Conservation (phyloP, 2,797 vertebrate species). For the Acanthis flammea region DNA sequence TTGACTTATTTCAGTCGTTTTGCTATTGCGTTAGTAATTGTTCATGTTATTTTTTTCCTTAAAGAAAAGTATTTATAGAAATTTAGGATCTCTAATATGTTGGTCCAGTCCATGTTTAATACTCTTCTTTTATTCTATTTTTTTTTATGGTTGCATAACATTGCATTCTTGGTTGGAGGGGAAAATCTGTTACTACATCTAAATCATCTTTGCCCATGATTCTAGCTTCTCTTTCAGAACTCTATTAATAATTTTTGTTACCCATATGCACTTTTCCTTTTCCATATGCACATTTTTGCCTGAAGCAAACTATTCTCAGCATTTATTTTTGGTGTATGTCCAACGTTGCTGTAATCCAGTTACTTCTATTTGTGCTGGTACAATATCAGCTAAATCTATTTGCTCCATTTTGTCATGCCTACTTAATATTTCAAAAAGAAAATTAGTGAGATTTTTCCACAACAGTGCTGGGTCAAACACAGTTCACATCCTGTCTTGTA, state of each 20-base stretch:
- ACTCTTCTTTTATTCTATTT: not conserved
- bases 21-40: not conserved
- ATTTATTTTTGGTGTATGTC: conserved; percentile 51
- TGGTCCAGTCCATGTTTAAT: not conserved
- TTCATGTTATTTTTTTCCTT: not conserved
- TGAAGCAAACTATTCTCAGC: conserved; percentile 57
- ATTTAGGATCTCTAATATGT: not conserved
- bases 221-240: conserved; percentile 44
- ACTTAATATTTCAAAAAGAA: conserved; percentile 40
- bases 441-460: conserved; percentile 41
- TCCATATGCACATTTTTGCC: conserved; percentile 53
- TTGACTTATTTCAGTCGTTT: not conserved
- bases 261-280: conserved; percentile 63
- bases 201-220: not conserved
- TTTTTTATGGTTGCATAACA: conserved; percentile 35
- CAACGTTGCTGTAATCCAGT: conserved; percentile 18
- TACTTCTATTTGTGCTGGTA: conserved; percentile 53
- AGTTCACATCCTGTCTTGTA: conserved; percentile 41
- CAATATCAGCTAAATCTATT: conserved; percentile 52
- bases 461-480: conserved; percentile 43
- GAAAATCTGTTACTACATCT: conserved; percentile 45
- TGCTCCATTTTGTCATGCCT: conserved; percentile 51
- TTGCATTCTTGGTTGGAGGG: conserved; percentile 14
- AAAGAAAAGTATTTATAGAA: not conserved
- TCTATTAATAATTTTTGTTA: conserved; percentile 64